phyloP scores from a whole-genome alignment of 2,888 invertebrate species.

The Agrilus cyanescens region DNA sequence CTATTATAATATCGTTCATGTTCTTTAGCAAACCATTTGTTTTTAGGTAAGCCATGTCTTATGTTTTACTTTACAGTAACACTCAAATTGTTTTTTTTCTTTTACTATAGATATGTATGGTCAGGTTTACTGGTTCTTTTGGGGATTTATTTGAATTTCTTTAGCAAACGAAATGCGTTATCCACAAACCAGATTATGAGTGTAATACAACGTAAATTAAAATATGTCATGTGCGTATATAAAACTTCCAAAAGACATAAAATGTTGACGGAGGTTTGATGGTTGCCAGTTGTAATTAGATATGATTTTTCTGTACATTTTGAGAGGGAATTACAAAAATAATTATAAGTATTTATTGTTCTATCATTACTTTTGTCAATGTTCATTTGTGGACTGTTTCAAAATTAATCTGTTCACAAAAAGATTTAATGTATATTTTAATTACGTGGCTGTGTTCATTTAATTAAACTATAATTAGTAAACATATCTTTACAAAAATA shows the following conservation, averaged over 20 bases:
- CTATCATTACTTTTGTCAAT: too few species aligned
- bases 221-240: conserved; percentile 20
- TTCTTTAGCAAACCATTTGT: conserved; percentile 82
- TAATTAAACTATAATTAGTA: too few species aligned
- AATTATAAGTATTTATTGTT: too few species aligned
- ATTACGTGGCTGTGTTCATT: too few species aligned
- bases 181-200: conserved; percentile 7
- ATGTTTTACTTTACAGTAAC: neutral
- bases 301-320: too few species aligned
- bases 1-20: conserved; percentile 84
- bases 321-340: too few species aligned
- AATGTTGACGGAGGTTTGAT: neutral
- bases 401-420: too few species aligned
- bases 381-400: too few species aligned
- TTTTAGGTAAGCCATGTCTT: conserved; percentile 56
- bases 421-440: too few species aligned
- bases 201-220: conserved; percentile 22
- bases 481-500: too few species aligned
- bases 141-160: conserved; percentile 90
- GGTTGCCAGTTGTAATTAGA: too few species aligned
- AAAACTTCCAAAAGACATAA: conserved; percentile 3
- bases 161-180: conserved; percentile 59
- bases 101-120: conserved; percentile 63
- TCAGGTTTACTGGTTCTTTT: conserved; percentile 77
- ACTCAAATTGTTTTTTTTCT: neutral